phyloP scores from a whole-genome alignment of 2,888 invertebrate genomes.

The Hybos culiciformis region DNA sequence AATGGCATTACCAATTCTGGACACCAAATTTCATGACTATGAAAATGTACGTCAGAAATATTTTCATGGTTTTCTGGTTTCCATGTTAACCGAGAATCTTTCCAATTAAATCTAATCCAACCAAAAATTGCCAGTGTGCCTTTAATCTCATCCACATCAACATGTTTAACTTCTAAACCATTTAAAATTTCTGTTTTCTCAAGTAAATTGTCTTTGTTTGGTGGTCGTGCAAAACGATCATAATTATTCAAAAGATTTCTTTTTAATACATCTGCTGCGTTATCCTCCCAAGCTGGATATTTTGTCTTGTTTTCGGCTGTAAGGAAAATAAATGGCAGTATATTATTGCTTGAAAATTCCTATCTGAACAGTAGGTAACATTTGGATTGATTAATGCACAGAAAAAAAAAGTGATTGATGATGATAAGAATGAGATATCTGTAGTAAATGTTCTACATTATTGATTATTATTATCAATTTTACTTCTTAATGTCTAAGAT shows the following conservation, averaged over 20 bases:
- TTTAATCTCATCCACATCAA: conserved; percentile 49
- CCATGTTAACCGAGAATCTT: conserved; percentile 61
- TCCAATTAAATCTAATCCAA: conserved; percentile 57
- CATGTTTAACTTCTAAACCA: conserved; percentile 46
- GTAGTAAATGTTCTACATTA: too few relatives aligned
- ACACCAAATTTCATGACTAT: conserved; percentile 62
- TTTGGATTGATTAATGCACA: too few relatives aligned
- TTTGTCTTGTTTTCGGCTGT: too few relatives aligned
- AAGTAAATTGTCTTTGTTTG: too few relatives aligned
- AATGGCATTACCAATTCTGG: conserved; percentile 56
- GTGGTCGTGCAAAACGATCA: conserved; percentile 29
- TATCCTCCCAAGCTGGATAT: conserved; percentile 41
- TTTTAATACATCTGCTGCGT: conserved; percentile 41
- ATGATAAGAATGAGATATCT: too few relatives aligned
- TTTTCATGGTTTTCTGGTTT: conserved; percentile 51
- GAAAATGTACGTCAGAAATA: conserved; percentile 44
- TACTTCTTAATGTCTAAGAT: too few relatives aligned
- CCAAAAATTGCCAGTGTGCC: conserved; percentile 45
- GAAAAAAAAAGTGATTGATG: too few relatives aligned
- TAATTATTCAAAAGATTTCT: conserved; percentile 42
- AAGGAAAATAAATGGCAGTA: too few relatives aligned
- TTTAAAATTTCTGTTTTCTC: conserved; percentile 31
- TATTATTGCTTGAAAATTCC: too few relatives aligned
- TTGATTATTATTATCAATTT: too few relatives aligned
- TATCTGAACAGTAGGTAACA: too few relatives aligned